Percentiles rank a stretch among this genome's conserved stretches.
These are phyloP conservation scores for Tragopan temminckii DNA, from an alignment of 2,797 vertebrate genomes.

Conservation along the genomic window DNA sequence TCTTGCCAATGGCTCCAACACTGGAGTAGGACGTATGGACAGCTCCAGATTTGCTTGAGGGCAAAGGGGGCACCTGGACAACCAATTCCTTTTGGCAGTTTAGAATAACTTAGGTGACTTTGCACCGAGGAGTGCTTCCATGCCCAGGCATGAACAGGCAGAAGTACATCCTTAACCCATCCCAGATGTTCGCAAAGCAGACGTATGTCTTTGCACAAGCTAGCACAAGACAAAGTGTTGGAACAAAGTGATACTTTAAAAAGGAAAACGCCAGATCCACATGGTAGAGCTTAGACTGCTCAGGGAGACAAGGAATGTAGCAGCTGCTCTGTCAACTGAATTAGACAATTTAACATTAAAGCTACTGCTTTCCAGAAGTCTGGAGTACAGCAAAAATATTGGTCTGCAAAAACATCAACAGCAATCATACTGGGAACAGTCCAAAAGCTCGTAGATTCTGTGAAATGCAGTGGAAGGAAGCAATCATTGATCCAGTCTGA, in stretches of 20 bases:
- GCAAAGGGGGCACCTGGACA: neutral
- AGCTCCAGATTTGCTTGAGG: neutral
- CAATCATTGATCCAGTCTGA: accelerated
- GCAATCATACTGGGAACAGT: neutral
- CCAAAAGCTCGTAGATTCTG: neutral
- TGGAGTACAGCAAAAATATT: conserved; percentile 10
- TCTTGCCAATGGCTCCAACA: neutral
- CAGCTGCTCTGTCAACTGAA: conserved; percentile 58
- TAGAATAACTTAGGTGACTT: neutral
- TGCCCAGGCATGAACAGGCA: neutral
- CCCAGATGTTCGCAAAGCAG: conserved; percentile 50
- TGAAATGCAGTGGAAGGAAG: neutral
- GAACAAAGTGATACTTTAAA: neutral
- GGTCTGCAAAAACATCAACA: conserved; percentile 24
- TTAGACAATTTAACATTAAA: conserved; percentile 48
- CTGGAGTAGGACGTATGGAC: neutral
- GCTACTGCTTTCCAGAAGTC: conserved; percentile 59
- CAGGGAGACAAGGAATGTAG: conserved; percentile 53
- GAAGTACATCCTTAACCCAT: neutral
- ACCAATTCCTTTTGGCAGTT: neutral
- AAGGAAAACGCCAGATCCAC: conserved; percentile 21
- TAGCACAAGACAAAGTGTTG: conserved; percentile 21
- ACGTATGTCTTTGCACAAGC: neutral
- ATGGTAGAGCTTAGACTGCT: conserved; percentile 44
- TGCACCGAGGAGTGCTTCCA: neutral